Conservation (phyloP, 2,797 vertebrate species). For the Syngnathus acus region DNA sequence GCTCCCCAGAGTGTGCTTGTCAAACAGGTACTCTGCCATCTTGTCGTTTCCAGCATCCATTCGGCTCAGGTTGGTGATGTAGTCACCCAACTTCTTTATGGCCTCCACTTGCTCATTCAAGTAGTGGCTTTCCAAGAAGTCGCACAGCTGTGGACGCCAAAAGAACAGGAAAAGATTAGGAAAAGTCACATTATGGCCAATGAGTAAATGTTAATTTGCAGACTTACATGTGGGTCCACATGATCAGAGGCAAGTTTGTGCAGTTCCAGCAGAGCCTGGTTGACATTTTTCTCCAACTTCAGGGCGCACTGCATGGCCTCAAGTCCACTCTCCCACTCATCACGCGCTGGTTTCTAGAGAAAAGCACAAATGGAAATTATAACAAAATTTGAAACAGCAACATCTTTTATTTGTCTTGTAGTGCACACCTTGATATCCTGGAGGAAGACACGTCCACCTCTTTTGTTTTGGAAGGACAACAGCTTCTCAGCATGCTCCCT, state of each 20-base stretch:
- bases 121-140: conserved; percentile 90
- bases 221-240: conserved; percentile 74
- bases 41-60: conserved; percentile 79
- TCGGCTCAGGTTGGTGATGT: conserved; percentile 68
- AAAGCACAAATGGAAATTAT: too few relatives aligned
- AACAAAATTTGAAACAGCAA: not conserved
- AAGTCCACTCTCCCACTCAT: conserved; percentile 87
- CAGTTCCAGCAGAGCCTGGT: conserved; percentile 81
- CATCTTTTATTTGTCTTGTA: too few relatives aligned
- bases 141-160: conserved; percentile 72
- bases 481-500: conserved; percentile 67
- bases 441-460: conserved; percentile 67
- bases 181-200: not conserved
- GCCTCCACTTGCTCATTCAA: conserved; percentile 88
- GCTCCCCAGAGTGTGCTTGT: conserved; percentile 73
- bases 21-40: conserved; percentile 90
- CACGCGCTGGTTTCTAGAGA: conserved; percentile 82
- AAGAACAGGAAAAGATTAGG: too few relatives aligned
- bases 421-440: conserved; percentile 63
- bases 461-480: conserved; percentile 69
- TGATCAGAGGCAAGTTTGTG: conserved; percentile 74
- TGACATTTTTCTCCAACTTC: conserved; percentile 86
- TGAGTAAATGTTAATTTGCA: not conserved
- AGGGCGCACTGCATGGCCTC: conserved; percentile 86
- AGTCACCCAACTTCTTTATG: conserved; percentile 80